Evolutionary conservation across 2,113 vertebrate species (phyloP).

Genomic region (Thamnophis sirtalis): DNA sequence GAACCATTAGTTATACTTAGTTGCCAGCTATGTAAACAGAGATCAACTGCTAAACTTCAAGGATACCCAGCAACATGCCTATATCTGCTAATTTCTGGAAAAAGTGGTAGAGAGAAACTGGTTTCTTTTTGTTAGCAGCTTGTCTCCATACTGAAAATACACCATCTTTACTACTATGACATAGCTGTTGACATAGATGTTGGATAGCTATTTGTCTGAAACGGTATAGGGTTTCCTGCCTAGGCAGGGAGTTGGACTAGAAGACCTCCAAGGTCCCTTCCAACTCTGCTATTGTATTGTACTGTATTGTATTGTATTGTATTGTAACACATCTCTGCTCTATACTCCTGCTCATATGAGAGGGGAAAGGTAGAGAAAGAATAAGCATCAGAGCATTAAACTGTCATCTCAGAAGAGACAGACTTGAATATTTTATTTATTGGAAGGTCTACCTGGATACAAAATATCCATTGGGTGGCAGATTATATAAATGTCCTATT

Average conservation of each 20-base stretch:
- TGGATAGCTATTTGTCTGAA: too few relatives aligned
- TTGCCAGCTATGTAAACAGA: background rate
- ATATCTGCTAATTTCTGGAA: background rate
- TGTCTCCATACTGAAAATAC: background rate
- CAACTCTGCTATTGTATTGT: too few relatives aligned
- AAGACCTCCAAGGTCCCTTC: too few relatives aligned
- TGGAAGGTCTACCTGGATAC: background rate
- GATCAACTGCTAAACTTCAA: background rate
- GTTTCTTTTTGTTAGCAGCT: background rate
- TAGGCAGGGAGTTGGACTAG: too few relatives aligned
- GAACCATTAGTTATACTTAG: background rate
- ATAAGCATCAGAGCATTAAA: background rate
- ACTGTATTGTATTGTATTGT: too few relatives aligned
- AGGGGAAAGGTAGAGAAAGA: background rate
- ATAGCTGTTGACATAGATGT: too few relatives aligned
- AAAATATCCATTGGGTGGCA: background rate
- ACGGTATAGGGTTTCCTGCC: too few relatives aligned
- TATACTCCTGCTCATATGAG: background rate
- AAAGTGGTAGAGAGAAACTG: background rate
- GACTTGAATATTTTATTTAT: background rate
- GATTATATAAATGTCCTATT: background rate
- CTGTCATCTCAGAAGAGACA: background rate
- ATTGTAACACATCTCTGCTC: background rate
- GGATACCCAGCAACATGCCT: background rate
- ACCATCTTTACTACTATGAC: background rate